Evolutionary conservation across 2,888 invertebrate species (phyloP).

Genomic region (Euplagia quadripunctaria): DNA sequence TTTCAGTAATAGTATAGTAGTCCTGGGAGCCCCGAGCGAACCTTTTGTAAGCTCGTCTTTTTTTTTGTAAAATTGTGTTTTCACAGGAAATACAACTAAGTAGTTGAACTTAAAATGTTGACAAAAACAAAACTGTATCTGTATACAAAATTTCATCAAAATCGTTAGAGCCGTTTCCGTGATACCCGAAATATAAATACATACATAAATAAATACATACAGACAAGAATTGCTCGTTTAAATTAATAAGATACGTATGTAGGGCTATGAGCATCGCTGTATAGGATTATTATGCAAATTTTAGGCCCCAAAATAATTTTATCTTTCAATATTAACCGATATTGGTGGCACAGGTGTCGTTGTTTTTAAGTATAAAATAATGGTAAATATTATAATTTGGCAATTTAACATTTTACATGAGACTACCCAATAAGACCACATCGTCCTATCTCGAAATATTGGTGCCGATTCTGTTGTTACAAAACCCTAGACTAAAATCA

Average conservation of each 20-base stretch:
- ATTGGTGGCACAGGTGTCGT: conserved; percentile 34
- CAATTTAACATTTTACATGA: background rate
- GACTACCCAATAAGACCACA: background rate
- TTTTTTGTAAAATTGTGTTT: too few species aligned
- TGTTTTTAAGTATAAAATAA: conserved; percentile 19
- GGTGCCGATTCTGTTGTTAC: background rate
- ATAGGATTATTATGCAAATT: conserved; percentile 37
- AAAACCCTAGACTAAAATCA: background rate
- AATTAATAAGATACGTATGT: background rate
- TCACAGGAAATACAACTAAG: too few species aligned
- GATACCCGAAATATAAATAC: too few species aligned
- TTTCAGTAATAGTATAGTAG: conserved; percentile 2
- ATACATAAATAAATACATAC: too few species aligned
- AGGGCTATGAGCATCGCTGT: background rate
- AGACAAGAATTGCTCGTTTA: too few species aligned
- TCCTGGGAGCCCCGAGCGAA: background rate
- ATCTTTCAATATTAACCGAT: conserved; percentile 24
- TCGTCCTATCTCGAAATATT: background rate
- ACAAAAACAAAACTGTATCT: too few species aligned
- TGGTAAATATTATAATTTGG: background rate
- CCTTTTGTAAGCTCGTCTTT: too few species aligned
- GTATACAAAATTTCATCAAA: too few species aligned
- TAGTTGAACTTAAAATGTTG: too few species aligned
- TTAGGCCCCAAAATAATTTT: conserved; percentile 29
- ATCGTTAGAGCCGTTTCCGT: too few species aligned